Conservation (phyloP, 1,140 invertebrate genomes). For the Rhopalosiphum maidis region DNA sequence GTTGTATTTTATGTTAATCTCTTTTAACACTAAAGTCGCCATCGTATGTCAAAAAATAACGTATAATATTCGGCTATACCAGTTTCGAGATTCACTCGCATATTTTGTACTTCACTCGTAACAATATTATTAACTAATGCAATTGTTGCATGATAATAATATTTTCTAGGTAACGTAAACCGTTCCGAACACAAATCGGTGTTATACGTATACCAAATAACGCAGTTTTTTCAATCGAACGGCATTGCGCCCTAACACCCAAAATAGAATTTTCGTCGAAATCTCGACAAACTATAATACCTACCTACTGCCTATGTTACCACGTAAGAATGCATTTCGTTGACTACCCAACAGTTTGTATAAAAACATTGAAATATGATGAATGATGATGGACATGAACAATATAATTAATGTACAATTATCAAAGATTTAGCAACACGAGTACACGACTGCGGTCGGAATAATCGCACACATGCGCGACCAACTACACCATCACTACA, state of each 20-base stretch:
- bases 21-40: neutral
- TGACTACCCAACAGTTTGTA: neutral
- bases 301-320: neutral
- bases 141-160: neutral
- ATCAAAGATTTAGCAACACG: neutral
- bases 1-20: conserved; percentile 3
- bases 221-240: neutral
- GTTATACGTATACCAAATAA: no score
- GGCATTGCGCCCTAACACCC: neutral
- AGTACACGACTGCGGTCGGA: neutral
- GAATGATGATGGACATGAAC: neutral
- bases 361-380: neutral
- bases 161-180: neutral
- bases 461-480: neutral
- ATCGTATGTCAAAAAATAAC: neutral
- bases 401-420: neutral
- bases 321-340: neutral
- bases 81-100: neutral
- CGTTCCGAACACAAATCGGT: no score
- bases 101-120: neutral
- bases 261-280: neutral
- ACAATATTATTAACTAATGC: neutral
- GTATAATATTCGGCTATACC: neutral
- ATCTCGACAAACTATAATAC: neutral
- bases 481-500: neutral